Evolutionary conservation across 2,888 invertebrate genomes (phyloP), one percentile per base, ranked within the genome.

Genomic region (Sphaerophoria taeniata): DNA sequence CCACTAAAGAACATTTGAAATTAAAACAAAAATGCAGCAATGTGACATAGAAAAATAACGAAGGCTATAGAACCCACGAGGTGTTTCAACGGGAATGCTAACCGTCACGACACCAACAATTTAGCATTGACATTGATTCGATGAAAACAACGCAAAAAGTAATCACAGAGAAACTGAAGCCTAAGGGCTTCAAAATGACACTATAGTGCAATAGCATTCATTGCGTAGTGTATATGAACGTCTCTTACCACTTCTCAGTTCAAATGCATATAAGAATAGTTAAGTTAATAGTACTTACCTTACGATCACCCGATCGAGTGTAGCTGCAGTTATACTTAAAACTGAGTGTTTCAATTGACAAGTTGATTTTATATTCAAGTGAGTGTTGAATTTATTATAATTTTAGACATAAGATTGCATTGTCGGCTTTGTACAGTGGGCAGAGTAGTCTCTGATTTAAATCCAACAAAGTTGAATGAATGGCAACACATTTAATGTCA

Each of bases 101-200:
- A 58, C 58, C 36, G 36, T 58, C 39, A 58, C 39, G 12, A n/a
- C 24, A 39, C 9, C 2, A 24, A 34, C 14, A 5, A n/a, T 31
- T 3, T 58, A 16, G 39, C 58, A 58, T 24, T 58, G 58, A 58
- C 58, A 58, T 58, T 58, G 16, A 39, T 58, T 58, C n/a, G 14
- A 58, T 39, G 58, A 6, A 6, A 58, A 58, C 39, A 16, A 58
- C 58, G 39, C 16, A 58, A 12, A 36, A 58, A 58, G 39, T 11
- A 16, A 39, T 56, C 7, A 36, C 7, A 34, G 11, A 2, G 12
- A 24, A 16, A 11, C 36, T 7, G 16, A 7, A 39, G 58, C 58
- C 16, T 58, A 11, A 58, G 58, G 58, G 58, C 6, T 36, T 58
- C 24, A 7, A 39, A 39, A 39, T 39, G 5, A 39, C 16, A 7